phyloP scores from a whole-genome alignment of 2,888 invertebrate genomes.

The Phaedon cochleariae region DNA sequence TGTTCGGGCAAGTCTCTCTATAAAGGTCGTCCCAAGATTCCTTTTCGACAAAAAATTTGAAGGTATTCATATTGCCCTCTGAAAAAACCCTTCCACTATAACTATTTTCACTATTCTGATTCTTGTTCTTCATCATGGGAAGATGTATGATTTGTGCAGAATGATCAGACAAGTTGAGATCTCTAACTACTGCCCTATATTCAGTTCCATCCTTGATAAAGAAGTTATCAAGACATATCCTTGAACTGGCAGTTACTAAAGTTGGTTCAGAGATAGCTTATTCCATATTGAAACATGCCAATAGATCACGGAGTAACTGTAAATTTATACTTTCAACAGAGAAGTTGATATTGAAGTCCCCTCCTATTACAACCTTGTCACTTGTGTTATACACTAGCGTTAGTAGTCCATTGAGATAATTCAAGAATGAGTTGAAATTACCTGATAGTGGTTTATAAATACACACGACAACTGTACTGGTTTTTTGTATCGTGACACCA shows the following conservation, averaged over 20 bases:
- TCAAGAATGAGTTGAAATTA: background rate
- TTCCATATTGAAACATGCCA: background rate
- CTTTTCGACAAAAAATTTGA: background rate
- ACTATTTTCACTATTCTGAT: background rate
- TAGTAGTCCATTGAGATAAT: background rate
- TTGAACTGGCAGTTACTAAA: background rate
- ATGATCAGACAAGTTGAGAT: background rate
- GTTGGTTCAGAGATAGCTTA: background rate
- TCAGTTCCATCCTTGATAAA: background rate
- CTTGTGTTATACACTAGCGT: background rate
- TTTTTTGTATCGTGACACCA: background rate
- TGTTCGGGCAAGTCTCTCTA: too few relatives aligned
- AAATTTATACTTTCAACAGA: constrained; percentile 6
- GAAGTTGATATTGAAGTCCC: too few relatives aligned
- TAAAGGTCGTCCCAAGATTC: background rate
- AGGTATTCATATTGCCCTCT: background rate
- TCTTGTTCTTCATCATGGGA: background rate
- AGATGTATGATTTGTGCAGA: background rate
- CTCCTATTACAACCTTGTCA: background rate
- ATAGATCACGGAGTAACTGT: background rate
- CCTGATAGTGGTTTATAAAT: constrained; percentile 4
- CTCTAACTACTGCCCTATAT: background rate
- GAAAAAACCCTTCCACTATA: background rate
- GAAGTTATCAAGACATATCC: background rate
- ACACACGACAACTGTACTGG: background rate